Conservation (phyloP, 2,113 vertebrate species). For the Taxidea taxus region DNA sequence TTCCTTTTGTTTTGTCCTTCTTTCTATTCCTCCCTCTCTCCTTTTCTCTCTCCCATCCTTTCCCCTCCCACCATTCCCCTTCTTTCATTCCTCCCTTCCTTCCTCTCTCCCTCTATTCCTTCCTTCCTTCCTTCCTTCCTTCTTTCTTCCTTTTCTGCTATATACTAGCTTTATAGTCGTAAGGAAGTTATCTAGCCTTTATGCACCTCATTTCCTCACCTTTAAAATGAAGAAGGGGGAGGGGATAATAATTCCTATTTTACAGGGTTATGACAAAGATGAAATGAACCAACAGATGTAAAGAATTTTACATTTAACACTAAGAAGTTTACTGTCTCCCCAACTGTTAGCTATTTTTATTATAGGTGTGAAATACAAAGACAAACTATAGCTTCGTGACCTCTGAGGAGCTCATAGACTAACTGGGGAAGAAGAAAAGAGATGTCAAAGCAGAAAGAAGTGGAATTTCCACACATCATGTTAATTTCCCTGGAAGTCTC, state of each 20-base stretch:
- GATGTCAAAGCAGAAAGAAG: neutral
- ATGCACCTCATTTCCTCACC: neutral
- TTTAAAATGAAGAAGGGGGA: neutral
- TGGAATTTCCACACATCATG: neutral
- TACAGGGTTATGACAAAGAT: neutral
- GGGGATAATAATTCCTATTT: neutral
- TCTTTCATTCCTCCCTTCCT: too few species aligned
- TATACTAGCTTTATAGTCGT: neutral
- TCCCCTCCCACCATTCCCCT: rapidly evolving
- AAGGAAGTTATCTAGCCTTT: neutral
- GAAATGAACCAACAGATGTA: neutral
- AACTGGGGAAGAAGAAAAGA: neutral
- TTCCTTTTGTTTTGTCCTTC: too few species aligned
- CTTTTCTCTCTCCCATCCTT: neutral
- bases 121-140: neutral
- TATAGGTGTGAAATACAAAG: neutral
- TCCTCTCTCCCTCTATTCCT: too few species aligned
- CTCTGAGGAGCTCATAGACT: neutral
- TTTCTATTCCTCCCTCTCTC: rapidly evolving
- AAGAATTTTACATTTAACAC: neutral
- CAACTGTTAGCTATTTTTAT: neutral
- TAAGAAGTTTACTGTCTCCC: neutral
- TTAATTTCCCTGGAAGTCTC: neutral
- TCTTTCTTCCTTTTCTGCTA: neutral
- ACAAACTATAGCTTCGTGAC: neutral